A percentile compares a stretch with the other conserved stretches of the same genome.
These are phyloP conservation scores for Galemys pyrenaicus DNA, from an alignment of 2,113 vertebrate species.

Conservation along the genomic window DNA sequence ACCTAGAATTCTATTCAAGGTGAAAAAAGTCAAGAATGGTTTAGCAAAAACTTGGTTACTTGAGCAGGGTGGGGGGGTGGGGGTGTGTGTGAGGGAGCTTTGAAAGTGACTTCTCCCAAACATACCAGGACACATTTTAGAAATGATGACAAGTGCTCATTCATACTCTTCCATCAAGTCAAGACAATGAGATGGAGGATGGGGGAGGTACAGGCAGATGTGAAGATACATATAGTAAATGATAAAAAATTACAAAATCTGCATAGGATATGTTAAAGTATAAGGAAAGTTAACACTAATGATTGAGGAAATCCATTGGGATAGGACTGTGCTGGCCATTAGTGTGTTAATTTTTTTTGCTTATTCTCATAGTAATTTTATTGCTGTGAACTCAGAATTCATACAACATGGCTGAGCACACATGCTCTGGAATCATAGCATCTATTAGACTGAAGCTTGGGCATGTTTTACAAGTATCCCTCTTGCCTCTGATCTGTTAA, in stretches of 20 bases:
- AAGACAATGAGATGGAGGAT: not conserved
- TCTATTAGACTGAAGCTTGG: not conserved
- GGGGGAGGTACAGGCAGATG: not conserved
- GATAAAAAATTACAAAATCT: not conserved
- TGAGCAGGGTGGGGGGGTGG: too few relatives aligned
- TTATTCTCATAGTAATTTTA: not conserved
- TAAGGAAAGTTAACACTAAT: not conserved
- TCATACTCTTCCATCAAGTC: not conserved
- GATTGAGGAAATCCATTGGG: not conserved
- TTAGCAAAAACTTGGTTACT: not conserved
- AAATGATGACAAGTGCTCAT: not conserved
- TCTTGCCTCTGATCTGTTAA: not conserved
- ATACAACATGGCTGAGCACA: not conserved
- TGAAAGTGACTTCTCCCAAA: not conserved
- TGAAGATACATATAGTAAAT: not conserved
- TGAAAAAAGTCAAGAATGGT: not conserved
- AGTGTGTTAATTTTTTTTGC: not conserved
- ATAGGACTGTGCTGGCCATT: not conserved
- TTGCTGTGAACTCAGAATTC: not conserved
- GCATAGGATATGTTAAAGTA: not conserved
- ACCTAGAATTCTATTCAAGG: not conserved
- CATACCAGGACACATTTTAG: not conserved
- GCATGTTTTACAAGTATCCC: not conserved
- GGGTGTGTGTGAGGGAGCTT: accelerated
- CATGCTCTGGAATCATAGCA: not conserved